Percentiles rank a stretch among this genome's conserved stretches.
phyloP scores from a whole-genome alignment of 2,797 vertebrate genomes.

The Melanotaenia pygmaea region DNA sequence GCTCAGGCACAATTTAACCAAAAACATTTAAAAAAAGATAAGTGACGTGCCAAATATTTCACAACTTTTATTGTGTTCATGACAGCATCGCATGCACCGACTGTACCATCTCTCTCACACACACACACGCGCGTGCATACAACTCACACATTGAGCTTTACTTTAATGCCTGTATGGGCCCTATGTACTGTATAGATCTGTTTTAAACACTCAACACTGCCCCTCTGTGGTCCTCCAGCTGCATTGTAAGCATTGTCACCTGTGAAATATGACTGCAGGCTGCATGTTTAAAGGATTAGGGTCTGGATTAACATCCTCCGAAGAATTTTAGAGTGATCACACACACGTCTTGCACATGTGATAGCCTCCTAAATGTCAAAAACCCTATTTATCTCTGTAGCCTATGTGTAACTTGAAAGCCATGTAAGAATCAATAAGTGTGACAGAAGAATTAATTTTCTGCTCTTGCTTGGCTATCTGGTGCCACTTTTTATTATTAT shows the following conservation, averaged over 20 bases:
- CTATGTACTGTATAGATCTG: too few species aligned
- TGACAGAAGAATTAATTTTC: too few species aligned
- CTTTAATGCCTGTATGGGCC: neutral
- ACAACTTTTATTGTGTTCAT: neutral
- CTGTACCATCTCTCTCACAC: neutral
- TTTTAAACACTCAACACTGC: constrained; percentile 3
- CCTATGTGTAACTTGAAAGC: too few species aligned
- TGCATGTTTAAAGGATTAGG: neutral
- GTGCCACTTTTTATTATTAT: too few species aligned
- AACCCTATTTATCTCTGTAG: neutral
- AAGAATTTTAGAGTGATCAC: neutral
- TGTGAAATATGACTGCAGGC: neutral
- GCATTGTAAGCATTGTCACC: neutral
- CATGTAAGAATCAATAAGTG: too few species aligned
- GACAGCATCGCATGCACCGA: neutral
- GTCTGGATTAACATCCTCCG: neutral
- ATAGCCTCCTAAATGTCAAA: neutral
- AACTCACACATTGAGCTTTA: neutral
- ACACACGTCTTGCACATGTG: neutral
- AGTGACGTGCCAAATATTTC: neutral
- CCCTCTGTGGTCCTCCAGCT: constrained; percentile 15
- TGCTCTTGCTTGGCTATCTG: too few species aligned
- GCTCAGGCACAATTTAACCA: neutral
- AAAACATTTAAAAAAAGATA: neutral
- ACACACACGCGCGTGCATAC: neutral